Evolutionary conservation across 1,140 invertebrate genomes (phyloP), one percentile per base, ranked within the genome.

Genomic region (Eulimnadia texana): DNA sequence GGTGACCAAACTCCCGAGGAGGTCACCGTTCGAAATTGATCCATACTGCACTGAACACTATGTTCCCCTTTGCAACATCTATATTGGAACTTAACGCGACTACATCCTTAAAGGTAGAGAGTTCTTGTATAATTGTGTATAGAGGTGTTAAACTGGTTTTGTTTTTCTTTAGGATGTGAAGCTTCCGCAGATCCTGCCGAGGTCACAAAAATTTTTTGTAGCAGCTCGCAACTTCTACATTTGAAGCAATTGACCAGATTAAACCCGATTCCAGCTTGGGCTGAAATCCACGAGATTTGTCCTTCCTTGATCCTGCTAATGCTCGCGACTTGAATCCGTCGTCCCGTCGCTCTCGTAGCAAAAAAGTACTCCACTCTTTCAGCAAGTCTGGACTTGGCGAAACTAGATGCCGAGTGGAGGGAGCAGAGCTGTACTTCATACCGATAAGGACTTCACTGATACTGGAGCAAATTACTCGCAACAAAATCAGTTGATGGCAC

Each of bases 331-430:
- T 19, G 47, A 25, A 52, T 22, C n/a, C 50, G 11, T 22, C 11
- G 16, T 50, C 11, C 29, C 28, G n/a, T 60, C 9, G n/a, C 11
- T 11, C 6, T 6, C 19, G 22, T 60, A 27, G 16, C 23, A 3
- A 53, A 20, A 16, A 24, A 54, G 20, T 60, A 22, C 51, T 16
- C 22, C 6, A 11, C 23, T 6, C 2, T 52, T 10, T 22, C 1
- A 3, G 20, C 20, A 2, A 25, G 24, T 2, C n/a, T 22, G n/a
- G 24, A 50, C 50, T 25, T 20, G 42, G 13, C 49, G 16, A 50
- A 60, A 23, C n/a, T 47, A 19, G 58, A 60, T 13, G 9, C 16
- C 22, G 58, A 60, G 42, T 60, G 58, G 58, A 51, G 58, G 51
- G 16, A 42, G 6, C 6, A 42, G 16, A 13, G 13, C n/a, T 22